A percentile compares a stretch with the other conserved stretches of the same genome.
phyloP scores from a whole-genome alignment of 2,888 invertebrate species.

The Dendrolimus pini region DNA sequence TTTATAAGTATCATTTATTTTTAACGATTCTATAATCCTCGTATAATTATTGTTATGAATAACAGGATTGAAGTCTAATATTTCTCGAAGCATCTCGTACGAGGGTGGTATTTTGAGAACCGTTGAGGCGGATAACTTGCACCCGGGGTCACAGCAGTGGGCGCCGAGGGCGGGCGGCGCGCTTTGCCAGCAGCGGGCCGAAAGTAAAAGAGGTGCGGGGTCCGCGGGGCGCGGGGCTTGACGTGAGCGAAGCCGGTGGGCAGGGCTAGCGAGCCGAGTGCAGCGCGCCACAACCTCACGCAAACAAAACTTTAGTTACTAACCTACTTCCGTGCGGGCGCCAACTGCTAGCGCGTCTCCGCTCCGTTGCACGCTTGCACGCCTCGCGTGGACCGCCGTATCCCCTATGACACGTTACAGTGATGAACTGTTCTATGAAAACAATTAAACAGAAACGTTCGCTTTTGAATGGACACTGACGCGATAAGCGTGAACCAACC shows the following conservation, averaged over 20 bases:
- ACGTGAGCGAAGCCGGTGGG: conserved; percentile 36
- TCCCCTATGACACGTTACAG: conserved; percentile 53
- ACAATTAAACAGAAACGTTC: conserved; percentile 39
- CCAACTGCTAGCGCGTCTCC: conserved; percentile 61
- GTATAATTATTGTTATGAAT: too few relatives aligned
- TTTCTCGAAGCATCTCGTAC: too few relatives aligned
- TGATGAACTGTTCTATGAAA: conserved; percentile 58
- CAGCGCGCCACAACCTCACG: conserved; percentile 74
- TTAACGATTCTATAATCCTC: too few relatives aligned
- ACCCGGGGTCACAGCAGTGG: conserved; percentile 29
- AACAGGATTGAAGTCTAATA: too few relatives aligned
- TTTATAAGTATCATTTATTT: too few relatives aligned
- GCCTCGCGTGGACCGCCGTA: conserved; percentile 25
- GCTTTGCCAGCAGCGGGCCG: conserved; percentile 28
- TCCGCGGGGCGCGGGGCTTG: conserved; percentile 28
- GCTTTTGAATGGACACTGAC: conserved; percentile 59
- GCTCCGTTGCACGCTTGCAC: conserved; percentile 37
- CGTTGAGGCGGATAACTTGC: conserved; percentile 14
- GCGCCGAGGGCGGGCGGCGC: conserved; percentile 36
- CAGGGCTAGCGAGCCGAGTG: conserved; percentile 45
- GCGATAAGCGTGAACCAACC: conserved; percentile 43
- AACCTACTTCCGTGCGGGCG: conserved; percentile 77
- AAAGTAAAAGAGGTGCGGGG: conserved; percentile 60
- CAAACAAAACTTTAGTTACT: conserved; percentile 77
- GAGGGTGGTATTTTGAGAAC: conserved; percentile 10